Conservation (phyloP, 2,113 vertebrate genomes). For the Syngnathus typhle region DNA sequence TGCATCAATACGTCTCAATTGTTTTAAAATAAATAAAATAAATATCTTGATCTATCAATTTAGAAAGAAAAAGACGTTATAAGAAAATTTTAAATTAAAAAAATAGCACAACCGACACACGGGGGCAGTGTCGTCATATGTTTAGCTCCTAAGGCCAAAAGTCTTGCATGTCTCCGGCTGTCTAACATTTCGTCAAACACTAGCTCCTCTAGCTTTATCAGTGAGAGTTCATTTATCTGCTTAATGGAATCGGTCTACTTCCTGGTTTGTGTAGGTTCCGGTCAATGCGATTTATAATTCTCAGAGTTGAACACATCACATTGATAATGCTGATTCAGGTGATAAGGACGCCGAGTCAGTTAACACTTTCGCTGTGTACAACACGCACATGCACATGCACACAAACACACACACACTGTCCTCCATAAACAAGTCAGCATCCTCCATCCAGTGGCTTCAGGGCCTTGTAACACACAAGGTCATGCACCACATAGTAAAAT, state of each 20-base stretch:
- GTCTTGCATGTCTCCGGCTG: slow-evolving; percentile 33
- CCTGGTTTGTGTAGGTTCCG: no score
- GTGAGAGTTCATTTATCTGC: no score
- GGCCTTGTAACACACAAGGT: not conserved
- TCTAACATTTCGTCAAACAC: slow-evolving; percentile 11
- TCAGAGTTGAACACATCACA: no score
- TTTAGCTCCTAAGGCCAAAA: slow-evolving; percentile 25
- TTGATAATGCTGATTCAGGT: no score
- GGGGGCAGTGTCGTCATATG: slow-evolving; percentile 34
- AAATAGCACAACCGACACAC: slow-evolving; percentile 12
- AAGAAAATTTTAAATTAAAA: not conserved
- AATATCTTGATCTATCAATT: not conserved
- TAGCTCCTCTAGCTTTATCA: no score
- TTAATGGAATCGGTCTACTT: no score
- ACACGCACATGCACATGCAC: no score
- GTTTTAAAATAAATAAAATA: no score
- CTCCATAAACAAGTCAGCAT: not conserved
- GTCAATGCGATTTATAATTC: no score
- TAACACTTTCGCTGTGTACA: no score
- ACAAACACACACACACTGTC: not conserved
- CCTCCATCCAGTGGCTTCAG: not conserved
- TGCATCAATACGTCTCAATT: no score
- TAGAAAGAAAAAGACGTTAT: not conserved
- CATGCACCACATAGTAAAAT: not conserved
- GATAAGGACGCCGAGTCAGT: no score